Base-by-base conservation (phyloP, 2,888 invertebrate species). In the Ctena decussata region DNA sequence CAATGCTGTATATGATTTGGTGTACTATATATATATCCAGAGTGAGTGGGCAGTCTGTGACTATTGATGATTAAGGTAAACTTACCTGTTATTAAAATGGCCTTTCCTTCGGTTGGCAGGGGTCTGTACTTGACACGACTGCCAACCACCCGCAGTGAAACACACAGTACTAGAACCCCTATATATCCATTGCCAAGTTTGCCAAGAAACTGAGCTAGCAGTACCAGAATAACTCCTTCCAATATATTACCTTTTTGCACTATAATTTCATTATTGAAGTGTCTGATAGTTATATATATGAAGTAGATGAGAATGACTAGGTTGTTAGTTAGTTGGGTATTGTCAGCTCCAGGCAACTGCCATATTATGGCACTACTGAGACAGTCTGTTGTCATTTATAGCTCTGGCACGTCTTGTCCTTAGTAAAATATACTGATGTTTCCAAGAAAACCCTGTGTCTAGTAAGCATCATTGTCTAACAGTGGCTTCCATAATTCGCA, bases 71-170 rank as follows among this genome's bases (percentile, higher is more conserved):
- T n/a, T n/a, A n/a, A n/a, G n/a, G n/a, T n/a, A n/a, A 5, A 35
- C 84, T 86, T 82, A 93, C 93, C 93, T 85, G 93, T 93, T 21
- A 93, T 87, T 27, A 93, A 84, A 21, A 93, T 87, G 12, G 92
- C 93, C 73, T 91, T 92, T 46, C 85, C 87, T 8, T 78, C 65
- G 0, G 85, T 83, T 6, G 87, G 69, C 0, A 92, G 83, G 11
- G 77, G 80, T 8, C 82, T 76, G 35, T 80, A 78, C n/a, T 76
- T 71, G 15, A 86, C 39, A 24, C 70, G n/a, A 30, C 44, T 76
- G 70, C 82, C 35, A 35, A 21, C 18, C 32, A 32, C 15, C 12
- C 35, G 35, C 21, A 65, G 35, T 65, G 35, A 35, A 21, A 2
- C 35, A 65, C 65, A 79, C 37, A 85, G 83, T 21, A 74, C 35